Conservation (phyloP, 2,797 vertebrate genomes). For the Girardinus metallicus region DNA sequence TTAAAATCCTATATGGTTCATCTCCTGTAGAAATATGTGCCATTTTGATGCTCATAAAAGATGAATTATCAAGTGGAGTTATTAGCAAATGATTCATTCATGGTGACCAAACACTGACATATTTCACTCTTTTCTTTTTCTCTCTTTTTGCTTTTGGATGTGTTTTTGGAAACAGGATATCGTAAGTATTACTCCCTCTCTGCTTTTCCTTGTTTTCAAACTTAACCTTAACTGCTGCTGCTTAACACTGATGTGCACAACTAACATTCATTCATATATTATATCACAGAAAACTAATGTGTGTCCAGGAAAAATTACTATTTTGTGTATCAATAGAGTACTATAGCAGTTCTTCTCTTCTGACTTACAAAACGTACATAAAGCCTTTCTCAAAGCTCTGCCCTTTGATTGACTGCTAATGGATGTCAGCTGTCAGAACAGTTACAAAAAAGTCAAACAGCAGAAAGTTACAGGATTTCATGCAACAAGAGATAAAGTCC, state of each 20-base stretch:
- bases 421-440: neutral
- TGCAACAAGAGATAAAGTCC: slow-evolving; percentile 33
- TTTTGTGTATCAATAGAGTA: neutral
- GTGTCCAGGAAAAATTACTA: neutral
- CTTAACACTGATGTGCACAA: slow-evolving; percentile 35
- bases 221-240: slow-evolving; percentile 34
- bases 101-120: slow-evolving; percentile 35
- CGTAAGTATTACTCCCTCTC: slow-evolving; percentile 88
- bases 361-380: neutral
- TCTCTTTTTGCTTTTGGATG: slow-evolving; percentile 51
- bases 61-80: slow-evolving; percentile 10
- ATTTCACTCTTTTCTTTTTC: slow-evolving; percentile 24
- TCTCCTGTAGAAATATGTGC: neutral
- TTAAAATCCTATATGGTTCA: slow-evolving; percentile 6
- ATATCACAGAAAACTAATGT: slow-evolving; percentile 35
- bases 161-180: slow-evolving; percentile 86
- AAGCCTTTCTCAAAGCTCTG: neutral
- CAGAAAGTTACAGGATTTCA: slow-evolving; percentile 6
- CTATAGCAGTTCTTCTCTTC: neutral
- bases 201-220: slow-evolving; percentile 22
- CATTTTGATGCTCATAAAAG: slow-evolving; percentile 21
- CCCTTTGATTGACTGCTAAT: slow-evolving; percentile 1
- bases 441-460: slow-evolving; percentile 16
- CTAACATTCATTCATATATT: slow-evolving; percentile 52
- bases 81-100: slow-evolving; percentile 19